Base-by-base conservation (phyloP, 2,888 invertebrate genomes). In the Epirrita christyi region DNA sequence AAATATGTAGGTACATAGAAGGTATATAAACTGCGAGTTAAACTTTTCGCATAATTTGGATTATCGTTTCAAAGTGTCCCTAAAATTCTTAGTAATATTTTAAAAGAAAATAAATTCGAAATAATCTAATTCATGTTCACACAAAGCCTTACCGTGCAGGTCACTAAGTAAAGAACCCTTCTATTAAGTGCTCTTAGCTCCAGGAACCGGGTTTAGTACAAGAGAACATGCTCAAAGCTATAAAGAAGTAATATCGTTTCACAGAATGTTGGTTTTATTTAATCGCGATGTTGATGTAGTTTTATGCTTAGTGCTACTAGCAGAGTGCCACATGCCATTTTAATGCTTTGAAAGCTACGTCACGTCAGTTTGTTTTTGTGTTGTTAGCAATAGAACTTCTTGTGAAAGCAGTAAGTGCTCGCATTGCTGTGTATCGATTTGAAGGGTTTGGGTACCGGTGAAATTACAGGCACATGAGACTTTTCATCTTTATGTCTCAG, bases 161-260 rank as follows among this genome's bases (percentile, higher is more conserved):
- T 66, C 67, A 63, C 63, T 70, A 68, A 72, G 68, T 70, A 72
- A 76, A 74, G 73, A 65, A 67, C 70, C 66, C 74, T 74, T 55
- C 61, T 66, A 71, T 68, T 64, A 73, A 78, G 72, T 68, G 73
- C 65, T 58, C 68, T 70, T 59, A 55, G 58, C 64, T 66, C 62
- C 64, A 64, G 48, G 62, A 48, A 64, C 66, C 38, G 68, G 67
- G 66, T 68, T 76, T 70, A 67, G 58, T 61, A 59, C 42, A 72
- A 70, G 71, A 61, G 70, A 70, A 68, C 46, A 55, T 50, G 62
- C 65, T 66, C 69, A 67, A 61, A 66, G 68, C 65, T 61, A 58
- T 65, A 32, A 5, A 7, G 60, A 50, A 68, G 66, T 63, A 48
- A 55, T 59, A 8, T 11, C 45, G 61, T 68, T 50, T 46, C 40